Evolutionary conservation across 2,113 vertebrate genomes (phyloP), one percentile per base, ranked within the genome.

Genomic region (Menura novaehollandiae): DNA sequence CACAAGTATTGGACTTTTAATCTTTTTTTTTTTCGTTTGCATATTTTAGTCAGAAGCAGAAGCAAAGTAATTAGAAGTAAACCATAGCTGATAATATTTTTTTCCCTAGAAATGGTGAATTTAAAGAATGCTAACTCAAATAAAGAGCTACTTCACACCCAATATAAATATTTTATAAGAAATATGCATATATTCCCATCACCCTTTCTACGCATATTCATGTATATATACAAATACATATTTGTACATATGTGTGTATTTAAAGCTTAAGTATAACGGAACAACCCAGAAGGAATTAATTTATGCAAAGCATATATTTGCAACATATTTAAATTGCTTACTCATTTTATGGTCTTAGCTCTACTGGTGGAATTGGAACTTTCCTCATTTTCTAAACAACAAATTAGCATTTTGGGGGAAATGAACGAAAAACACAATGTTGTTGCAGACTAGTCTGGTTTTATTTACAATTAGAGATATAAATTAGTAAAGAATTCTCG

Each of bases 401-500:
- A 56, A 26, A 75, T 64, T 85, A 67, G 13, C 88, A 80, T 84
- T 84, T 79, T 1, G 60, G 78, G 52, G 96, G 26, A 96, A 97
- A 97, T 79, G 91, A 98, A 97, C 1, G 56, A 95, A 95, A 90
- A 90, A 93, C 95, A 93, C 96, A 91, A 78, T 46, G 88, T 95
- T 97, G 97, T 98, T 98, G 97, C 97, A 98, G 97, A 98, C 98
- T 98, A 98, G 98, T 98, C 98, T 98, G 97, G 97, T 98, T 98
- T 99, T 99, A 99, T 99, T 99, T 99, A 99, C 99, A 99, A 98
- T 99, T 98, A 98, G 98, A 98, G 98, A 99, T 99, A 99, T 99
- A 99, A 99, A 99, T 99, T 99, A 99, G 98, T 99, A 99, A 99
- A 99, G 99, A 99, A 98, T 98, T 98, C 97, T 98, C 95, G 96